Conservation (phyloP, 1,140 invertebrate genomes). For the Maniola jurtina region DNA sequence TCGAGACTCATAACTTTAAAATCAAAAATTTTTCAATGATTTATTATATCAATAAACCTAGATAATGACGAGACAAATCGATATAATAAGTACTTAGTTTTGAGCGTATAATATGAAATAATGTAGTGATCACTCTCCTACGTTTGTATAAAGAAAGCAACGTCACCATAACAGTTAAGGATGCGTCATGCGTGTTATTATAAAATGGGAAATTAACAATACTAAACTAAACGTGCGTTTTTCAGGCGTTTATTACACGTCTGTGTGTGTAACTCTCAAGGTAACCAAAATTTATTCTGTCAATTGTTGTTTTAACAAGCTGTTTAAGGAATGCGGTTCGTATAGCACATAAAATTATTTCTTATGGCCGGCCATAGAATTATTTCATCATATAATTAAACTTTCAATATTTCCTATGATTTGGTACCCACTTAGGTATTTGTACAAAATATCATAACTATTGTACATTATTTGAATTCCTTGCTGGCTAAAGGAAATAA, state of each 20-base stretch:
- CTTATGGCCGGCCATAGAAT: slow-evolving; percentile 11
- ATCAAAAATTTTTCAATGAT: no score
- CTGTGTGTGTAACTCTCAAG: background rate
- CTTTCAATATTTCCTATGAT: slow-evolving; percentile 2
- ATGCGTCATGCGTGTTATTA: no score
- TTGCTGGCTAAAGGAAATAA: background rate
- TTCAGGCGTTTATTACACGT: background rate
- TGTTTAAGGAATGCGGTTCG: slow-evolving; percentile 19
- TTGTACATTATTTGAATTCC: background rate
- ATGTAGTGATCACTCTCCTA: no score
- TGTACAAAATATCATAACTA: slow-evolving; percentile 3
- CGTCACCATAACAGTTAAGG: no score
- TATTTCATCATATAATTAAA: slow-evolving; percentile 11
- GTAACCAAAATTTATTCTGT: slow-evolving; percentile 22
- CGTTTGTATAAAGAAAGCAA: no score
- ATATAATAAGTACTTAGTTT: no score
- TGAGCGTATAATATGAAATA: no score
- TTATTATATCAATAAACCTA: no score
- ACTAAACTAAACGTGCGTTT: background rate
- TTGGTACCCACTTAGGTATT: slow-evolving; percentile 1
- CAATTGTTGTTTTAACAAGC: slow-evolving; percentile 31
- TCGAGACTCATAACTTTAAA: no score
- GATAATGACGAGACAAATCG: no score
- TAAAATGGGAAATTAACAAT: background rate
- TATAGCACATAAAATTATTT: slow-evolving; percentile 19